phyloP scores from a whole-genome alignment of 2,888 invertebrate genomes.

The Drosophila anomalata region DNA sequence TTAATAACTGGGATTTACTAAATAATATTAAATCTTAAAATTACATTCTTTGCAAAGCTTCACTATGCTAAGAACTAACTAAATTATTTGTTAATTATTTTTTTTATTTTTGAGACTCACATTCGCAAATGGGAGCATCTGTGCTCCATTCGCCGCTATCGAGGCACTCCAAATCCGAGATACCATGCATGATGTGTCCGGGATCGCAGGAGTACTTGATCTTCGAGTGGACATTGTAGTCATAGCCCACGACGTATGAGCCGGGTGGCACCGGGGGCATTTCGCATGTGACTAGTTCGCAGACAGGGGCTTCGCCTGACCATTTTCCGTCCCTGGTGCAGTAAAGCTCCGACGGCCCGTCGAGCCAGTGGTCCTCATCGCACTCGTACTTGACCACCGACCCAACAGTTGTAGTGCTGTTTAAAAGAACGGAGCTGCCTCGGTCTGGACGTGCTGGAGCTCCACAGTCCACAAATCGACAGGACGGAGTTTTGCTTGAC shows the following conservation, averaged over 20 bases:
- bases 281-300: slow-evolving; percentile 93
- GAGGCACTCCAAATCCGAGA: slow-evolving; percentile 88
- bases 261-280: slow-evolving; percentile 94
- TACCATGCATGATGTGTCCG: slow-evolving; percentile 92
- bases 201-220: slow-evolving; percentile 95
- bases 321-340: slow-evolving; percentile 94
- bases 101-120: slow-evolving; percentile 85
- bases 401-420: slow-evolving; percentile 92
- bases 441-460: slow-evolving; percentile 92
- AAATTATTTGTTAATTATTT: not conserved
- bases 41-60: too few species aligned
- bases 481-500: slow-evolving; percentile 91
- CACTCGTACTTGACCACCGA: slow-evolving; percentile 92
- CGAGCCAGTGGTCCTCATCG: slow-evolving; percentile 92
- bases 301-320: slow-evolving; percentile 93
- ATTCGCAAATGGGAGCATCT: slow-evolving; percentile 92
- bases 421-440: slow-evolving; percentile 89
- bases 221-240: slow-evolving; percentile 93
- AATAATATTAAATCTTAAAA: too few species aligned
- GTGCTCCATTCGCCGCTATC: slow-evolving; percentile 93
- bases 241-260: slow-evolving; percentile 94
- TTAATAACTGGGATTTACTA: too few species aligned
- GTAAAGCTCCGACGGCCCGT: slow-evolving; percentile 87
- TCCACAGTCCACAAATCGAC: slow-evolving; percentile 94
- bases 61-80: too few species aligned